Conservation (phyloP, 2,797 vertebrate genomes). For the Buceros bicornis region DNA sequence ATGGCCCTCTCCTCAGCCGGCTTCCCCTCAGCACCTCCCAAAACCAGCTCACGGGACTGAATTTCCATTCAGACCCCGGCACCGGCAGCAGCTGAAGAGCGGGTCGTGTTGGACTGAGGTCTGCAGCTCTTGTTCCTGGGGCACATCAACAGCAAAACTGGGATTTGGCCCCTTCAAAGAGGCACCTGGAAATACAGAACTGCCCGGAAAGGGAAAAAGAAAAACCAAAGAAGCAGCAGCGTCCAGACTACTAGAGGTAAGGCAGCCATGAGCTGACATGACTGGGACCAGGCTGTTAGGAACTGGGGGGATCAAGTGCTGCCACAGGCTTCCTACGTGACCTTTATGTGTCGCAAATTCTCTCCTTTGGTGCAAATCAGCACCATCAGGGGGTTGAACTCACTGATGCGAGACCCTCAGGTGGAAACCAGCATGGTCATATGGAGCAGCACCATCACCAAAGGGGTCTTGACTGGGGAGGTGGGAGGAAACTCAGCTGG, state of each 20-base stretch:
- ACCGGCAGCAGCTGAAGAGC: neutral
- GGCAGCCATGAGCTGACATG: neutral
- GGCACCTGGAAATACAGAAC: neutral
- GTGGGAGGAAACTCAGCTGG: neutral
- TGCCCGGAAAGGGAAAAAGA: neutral
- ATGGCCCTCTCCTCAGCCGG: neutral
- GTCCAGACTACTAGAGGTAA: neutral
- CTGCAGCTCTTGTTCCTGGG: neutral
- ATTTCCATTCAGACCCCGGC: neutral
- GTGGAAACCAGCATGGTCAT: neutral
- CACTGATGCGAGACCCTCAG: fast-evolving
- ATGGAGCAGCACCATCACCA: neutral
- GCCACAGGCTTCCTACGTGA: neutral
- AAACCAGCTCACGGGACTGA: neutral
- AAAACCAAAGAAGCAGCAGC: neutral
- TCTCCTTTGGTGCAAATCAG: neutral
- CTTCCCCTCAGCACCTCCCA: neutral
- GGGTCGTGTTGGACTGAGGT: neutral
- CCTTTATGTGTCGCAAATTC: neutral
- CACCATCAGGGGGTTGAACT: neutral
- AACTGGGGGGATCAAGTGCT: neutral
- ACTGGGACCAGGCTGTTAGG: neutral
- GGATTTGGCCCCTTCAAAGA: neutral
- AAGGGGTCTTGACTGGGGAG: neutral
- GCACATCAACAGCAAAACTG: neutral